Evolutionary conservation across 2,888 invertebrate genomes (phyloP).

Genomic region (Leptopterna dolabrata): DNA sequence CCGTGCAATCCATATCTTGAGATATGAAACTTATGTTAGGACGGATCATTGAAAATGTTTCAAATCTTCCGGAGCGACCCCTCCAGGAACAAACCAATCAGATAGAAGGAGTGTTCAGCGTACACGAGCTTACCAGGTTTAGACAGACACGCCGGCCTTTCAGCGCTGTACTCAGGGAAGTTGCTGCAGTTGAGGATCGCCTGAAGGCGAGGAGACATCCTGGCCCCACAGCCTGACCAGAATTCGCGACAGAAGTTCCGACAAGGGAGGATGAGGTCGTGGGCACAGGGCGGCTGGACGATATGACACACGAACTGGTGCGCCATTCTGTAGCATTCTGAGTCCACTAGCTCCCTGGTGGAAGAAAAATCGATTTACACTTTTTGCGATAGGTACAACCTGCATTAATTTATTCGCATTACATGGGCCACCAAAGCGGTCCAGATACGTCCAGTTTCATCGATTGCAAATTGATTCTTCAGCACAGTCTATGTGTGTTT

Average conservation of each 20-base stretch:
- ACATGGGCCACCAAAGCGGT: too few species aligned
- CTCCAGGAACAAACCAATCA: too few species aligned
- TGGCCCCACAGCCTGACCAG: conserved; percentile 82
- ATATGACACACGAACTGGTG: conserved; percentile 91
- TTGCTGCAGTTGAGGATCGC: conserved; percentile 80
- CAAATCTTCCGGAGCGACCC: too few species aligned
- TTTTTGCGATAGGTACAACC: not conserved
- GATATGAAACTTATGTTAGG: too few species aligned
- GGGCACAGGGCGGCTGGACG: conserved; percentile 81
- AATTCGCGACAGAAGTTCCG: conserved; percentile 87
- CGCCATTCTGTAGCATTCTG: conserved; percentile 88
- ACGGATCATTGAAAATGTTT: too few species aligned
- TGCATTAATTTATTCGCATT: too few species aligned
- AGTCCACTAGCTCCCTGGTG: conserved; percentile 84
- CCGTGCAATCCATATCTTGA: too few species aligned
- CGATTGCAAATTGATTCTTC: too few species aligned
- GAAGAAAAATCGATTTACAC: not conserved
- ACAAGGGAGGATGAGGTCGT: conserved; percentile 76
- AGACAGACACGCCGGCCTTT: conserved; percentile 76
- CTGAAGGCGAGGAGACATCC: conserved; percentile 78
- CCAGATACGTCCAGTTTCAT: too few species aligned
- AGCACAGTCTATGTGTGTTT: too few species aligned
- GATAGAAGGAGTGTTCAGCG: not conserved
- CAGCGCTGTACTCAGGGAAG: conserved; percentile 83
- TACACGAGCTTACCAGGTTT: conserved; percentile 74